phyloP scores from a whole-genome alignment of 2,888 invertebrate species.

The Pristionchus mayeri region DNA sequence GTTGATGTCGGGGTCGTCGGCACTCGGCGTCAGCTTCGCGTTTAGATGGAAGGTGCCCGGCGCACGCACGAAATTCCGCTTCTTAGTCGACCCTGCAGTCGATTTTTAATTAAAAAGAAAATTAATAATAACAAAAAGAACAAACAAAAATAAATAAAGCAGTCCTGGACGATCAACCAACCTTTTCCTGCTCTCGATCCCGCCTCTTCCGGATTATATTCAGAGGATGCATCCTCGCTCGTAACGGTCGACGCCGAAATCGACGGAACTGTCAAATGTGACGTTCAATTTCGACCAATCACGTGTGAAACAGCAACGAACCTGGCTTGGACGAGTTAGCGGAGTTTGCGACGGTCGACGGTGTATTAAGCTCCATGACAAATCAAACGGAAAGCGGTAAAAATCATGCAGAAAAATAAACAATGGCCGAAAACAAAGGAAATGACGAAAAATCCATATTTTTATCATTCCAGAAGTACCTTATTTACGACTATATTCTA shows the following conservation, averaged over 20 bases:
- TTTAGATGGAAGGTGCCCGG: background rate
- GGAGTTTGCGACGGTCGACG: background rate
- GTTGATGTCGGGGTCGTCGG: background rate
- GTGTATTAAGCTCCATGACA: background rate
- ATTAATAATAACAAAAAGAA: background rate
- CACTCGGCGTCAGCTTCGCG: background rate
- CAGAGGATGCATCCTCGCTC: background rate
- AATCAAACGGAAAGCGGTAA: background rate
- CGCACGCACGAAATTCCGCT: background rate
- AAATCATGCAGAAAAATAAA: background rate
- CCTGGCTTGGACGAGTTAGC: background rate
- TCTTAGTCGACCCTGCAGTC: background rate
- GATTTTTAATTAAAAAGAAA: background rate
- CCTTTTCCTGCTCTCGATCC: background rate
- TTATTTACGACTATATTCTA: background rate
- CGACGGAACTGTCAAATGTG: background rate
- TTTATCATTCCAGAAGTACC: background rate
- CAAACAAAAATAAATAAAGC: background rate
- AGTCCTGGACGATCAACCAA: background rate
- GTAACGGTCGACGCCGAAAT: background rate
- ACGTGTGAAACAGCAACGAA: background rate
- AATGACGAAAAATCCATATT: background rate
- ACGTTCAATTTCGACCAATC: background rate
- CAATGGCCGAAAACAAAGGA: background rate
- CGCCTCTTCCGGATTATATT: background rate